A percentile compares a stretch with the other conserved stretches of the same genome.
Conservation (phyloP, 2,113 vertebrate species). For the Phylloscopus trochilus region DNA sequence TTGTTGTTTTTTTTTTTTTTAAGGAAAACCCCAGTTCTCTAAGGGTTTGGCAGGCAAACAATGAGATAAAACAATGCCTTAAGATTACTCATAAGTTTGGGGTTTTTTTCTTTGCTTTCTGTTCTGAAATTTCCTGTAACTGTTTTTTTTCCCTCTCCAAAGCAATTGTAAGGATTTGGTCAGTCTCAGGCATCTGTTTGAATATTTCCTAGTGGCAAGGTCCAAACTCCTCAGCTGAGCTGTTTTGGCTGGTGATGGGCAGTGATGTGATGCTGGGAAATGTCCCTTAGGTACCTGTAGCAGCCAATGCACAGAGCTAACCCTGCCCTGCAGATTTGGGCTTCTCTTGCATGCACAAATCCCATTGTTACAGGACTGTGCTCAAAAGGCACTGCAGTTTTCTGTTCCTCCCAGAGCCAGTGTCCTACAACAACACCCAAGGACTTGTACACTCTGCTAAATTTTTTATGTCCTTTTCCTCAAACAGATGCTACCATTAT, state of each 20-base stretch:
- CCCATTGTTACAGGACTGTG: not conserved
- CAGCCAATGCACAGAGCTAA: not conserved
- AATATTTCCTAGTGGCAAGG: not conserved
- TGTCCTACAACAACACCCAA: not conserved
- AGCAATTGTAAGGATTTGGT: not conserved
- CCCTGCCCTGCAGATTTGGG: not conserved
- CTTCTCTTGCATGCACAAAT: not conserved
- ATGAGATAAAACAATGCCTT: not conserved
- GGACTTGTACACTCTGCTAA: not conserved
- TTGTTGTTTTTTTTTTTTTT: no score
- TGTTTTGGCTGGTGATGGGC: not conserved
- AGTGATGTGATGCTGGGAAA: not conserved
- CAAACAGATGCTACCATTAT: not conserved
- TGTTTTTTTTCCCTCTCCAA: not conserved
- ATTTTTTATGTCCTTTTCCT: not conserved
- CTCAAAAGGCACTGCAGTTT: not conserved
- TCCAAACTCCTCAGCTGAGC: rapidly evolving
- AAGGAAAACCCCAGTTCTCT: not conserved
- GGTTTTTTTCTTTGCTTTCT: not conserved
- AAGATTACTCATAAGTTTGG: no score
- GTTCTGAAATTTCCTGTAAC: not conserved
- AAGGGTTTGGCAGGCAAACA: not conserved
- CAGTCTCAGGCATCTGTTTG: not conserved
- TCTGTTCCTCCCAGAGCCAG: not conserved
- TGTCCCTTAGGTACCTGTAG: not conserved